Evolutionary conservation across 2,888 invertebrate genomes (phyloP).

Genomic region (Conistra vaccinii): DNA sequence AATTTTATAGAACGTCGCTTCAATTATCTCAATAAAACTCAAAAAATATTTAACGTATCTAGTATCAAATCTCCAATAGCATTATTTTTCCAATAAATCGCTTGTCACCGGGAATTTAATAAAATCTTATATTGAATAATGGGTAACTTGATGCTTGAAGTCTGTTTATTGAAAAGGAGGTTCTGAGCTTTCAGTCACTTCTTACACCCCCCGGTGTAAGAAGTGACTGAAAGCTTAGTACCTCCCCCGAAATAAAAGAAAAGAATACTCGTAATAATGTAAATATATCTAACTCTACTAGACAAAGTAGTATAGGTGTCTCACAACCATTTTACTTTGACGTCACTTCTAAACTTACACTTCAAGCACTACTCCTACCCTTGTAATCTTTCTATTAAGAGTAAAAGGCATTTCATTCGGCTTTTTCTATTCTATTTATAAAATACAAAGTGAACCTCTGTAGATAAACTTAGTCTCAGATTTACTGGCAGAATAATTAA

Average conservation of each 20-base stretch:
- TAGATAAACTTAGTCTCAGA: slow-evolving; percentile 26
- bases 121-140: slow-evolving; percentile 74
- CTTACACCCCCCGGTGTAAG: neutral
- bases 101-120: slow-evolving; percentile 72
- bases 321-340: neutral
- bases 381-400: neutral
- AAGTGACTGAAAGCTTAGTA: too few species aligned
- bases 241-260: neutral
- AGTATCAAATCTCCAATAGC: slow-evolving; percentile 58
- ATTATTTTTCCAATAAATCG: slow-evolving; percentile 69
- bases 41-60: slow-evolving; percentile 47
- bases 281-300: neutral
- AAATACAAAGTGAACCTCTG: slow-evolving; percentile 2
- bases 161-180: slow-evolving; percentile 68
- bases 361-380: neutral
- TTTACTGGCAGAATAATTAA: slow-evolving; percentile 31
- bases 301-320: neutral
- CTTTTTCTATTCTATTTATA: slow-evolving; percentile 17
- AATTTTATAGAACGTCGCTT: slow-evolving; percentile 30
- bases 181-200: slow-evolving; percentile 21
- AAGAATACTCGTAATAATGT: neutral
- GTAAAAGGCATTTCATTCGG: neutral
- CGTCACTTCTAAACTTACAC: neutral
- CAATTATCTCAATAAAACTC: slow-evolving; percentile 52
- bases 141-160: slow-evolving; percentile 68